Conservation (phyloP, 2,797 vertebrate genomes). For the Remorina albescens region DNA sequence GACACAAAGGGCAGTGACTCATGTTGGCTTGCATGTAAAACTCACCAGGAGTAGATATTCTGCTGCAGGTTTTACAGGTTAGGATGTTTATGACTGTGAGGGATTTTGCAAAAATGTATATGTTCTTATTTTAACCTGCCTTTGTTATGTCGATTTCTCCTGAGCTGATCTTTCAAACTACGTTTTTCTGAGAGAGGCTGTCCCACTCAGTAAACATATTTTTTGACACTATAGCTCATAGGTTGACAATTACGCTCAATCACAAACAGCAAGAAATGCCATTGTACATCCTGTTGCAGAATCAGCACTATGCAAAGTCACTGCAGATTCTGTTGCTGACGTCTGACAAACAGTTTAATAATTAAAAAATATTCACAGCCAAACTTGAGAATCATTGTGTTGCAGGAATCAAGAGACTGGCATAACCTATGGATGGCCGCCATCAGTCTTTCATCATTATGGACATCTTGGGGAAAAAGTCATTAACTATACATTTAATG, state of each 20-base stretch:
- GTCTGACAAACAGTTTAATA: constrained; percentile 51
- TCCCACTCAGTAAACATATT: constrained; percentile 57
- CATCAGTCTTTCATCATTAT: constrained; percentile 39
- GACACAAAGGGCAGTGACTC: not conserved
- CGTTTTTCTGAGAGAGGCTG: constrained; percentile 41
- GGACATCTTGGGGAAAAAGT: constrained; percentile 18
- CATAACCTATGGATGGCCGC: constrained; percentile 23
- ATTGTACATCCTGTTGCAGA: constrained; percentile 56
- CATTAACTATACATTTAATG: not conserved
- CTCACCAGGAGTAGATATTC: not conserved
- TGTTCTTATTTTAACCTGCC: constrained; percentile 9
- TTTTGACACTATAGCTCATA: constrained; percentile 54
- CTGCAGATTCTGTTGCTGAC: constrained; percentile 30
- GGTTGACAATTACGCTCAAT: constrained; percentile 63
- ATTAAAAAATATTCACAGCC: constrained; percentile 43
- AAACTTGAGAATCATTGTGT: constrained; percentile 23
- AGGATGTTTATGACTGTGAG: not conserved
- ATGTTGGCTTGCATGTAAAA: not conserved
- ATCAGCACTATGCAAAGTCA: constrained; percentile 67
- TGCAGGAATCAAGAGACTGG: constrained; percentile 15
- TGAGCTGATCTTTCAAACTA: constrained; percentile 23
- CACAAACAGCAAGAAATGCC: constrained; percentile 49
- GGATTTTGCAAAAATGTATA: not conserved
- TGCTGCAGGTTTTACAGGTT: not conserved
- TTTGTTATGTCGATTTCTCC: constrained; percentile 17